Evolutionary conservation across 2,888 invertebrate genomes (phyloP).

Genomic region (Ochropacha duplaris): DNA sequence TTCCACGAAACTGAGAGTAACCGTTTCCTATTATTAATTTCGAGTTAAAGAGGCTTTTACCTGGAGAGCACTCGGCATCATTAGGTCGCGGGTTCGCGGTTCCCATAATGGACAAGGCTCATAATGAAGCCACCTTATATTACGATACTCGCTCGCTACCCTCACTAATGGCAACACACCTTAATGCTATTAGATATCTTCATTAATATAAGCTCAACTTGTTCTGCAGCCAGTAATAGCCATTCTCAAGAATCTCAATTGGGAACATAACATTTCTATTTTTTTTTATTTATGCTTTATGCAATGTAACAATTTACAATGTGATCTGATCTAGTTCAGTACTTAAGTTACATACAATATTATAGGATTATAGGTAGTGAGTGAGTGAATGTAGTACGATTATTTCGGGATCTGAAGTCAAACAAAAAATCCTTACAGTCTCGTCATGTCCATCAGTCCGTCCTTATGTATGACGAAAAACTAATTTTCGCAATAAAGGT

Average conservation of each 20-base stretch:
- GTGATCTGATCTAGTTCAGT: too few species aligned
- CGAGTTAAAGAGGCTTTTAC: conserved; percentile 59
- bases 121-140: conserved; percentile 63
- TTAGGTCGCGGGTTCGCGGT: conserved; percentile 53
- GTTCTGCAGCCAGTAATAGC: conserved; percentile 9
- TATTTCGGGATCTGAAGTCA: too few species aligned
- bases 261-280: not conserved
- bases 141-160: conserved; percentile 37
- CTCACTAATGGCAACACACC: conserved; percentile 50
- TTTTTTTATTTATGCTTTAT: too few species aligned
- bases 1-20: conserved; percentile 9
- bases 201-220: conserved; percentile 51
- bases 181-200: conserved; percentile 52
- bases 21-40: conserved; percentile 54
- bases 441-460: too few species aligned
- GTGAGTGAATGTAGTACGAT: too few species aligned
- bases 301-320: too few species aligned
- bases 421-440: too few species aligned
- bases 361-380: too few species aligned
- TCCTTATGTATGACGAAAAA: too few species aligned
- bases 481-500: too few species aligned
- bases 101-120: conserved; percentile 54
- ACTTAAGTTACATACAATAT: too few species aligned
- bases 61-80: conserved; percentile 57
- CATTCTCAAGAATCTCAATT: not conserved